Base-by-base conservation (phyloP, 2,888 invertebrate genomes). In the Germaria angustata region DNA sequence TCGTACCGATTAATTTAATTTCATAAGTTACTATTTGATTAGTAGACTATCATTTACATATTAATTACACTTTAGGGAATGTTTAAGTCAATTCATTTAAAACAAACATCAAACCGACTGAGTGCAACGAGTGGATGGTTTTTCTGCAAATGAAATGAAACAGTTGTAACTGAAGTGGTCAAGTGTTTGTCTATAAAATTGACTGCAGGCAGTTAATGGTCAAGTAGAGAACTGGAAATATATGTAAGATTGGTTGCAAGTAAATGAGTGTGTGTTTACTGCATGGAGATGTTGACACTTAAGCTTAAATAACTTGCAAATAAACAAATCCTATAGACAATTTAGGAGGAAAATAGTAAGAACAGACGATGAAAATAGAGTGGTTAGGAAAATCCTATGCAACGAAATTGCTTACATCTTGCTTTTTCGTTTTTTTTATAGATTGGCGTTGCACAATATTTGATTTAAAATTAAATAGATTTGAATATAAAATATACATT, bases 181-280 rank as follows among this genome's bases (percentile, higher is more conserved):
- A 79, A 76, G 36, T 85, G 81, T 84, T 86, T 86, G 79, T 69
- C 76, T 85, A 68, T 81, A 61, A 76, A 85, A 84, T 84, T 85
- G 77, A 85, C 85, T 84, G 72, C 39, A 39, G 22, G 22, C 80
- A 84, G 81, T 85, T 81, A 57, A 63, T 84, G 84, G 84, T 80
- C 80, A 82, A 77, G 77, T 79, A 77, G 63, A 69, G 72, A 44
- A 72, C 39, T 71, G 8, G 15, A 69, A 49, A 68, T 15, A 59
- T 34, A 6, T 28, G 28, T 5, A 53, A 41, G 68, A 44, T 53
- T 46, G 51, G 28, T 46, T 49, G 51, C 46, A 39, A n/a, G 15
- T 15, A 8, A 41, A 7, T 66, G 66, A 55, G 34, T 49, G 36
- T 59, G 68, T 46, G 51, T 49, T 69, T 57, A 65, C 32, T 57